These are phyloP conservation scores for Colossoma macropomum DNA, from an alignment of 2,113 vertebrate species.

Conservation along the genomic window DNA sequence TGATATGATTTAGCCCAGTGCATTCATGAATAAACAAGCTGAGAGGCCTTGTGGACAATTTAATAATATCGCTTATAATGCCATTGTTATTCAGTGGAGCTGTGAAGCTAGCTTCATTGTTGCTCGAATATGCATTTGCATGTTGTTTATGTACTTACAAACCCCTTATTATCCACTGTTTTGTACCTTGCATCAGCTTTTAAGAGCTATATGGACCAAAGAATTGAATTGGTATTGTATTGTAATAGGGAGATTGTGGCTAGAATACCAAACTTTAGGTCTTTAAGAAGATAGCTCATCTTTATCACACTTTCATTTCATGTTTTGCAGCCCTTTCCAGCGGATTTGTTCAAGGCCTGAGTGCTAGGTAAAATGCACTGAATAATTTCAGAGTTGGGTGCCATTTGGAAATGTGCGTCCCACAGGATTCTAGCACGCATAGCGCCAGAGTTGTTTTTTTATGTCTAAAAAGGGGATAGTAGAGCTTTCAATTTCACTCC, in stretches of 20 bases:
- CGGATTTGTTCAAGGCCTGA: background rate
- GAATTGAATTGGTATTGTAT: background rate
- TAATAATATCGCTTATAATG: constrained; percentile 37
- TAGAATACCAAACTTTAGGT: background rate
- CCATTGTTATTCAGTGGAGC: constrained; percentile 25
- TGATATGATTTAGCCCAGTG: constrained; percentile 30
- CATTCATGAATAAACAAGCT: constrained; percentile 46
- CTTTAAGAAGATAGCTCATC: background rate
- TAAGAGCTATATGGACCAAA: background rate
- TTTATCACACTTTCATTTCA: background rate
- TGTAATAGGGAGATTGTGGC: background rate
- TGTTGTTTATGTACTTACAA: constrained; percentile 13
- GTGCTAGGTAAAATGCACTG: background rate
- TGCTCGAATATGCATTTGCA: background rate
- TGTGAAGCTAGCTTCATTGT: constrained; percentile 13
- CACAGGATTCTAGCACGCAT: background rate
- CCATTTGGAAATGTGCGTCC: background rate
- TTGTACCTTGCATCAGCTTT: background rate
- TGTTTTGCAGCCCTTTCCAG: background rate
- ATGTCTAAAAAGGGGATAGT: background rate
- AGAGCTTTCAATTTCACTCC: background rate
- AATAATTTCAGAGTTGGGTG: background rate
- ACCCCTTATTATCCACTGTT: background rate
- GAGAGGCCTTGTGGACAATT: constrained; percentile 25
- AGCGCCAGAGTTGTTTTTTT: background rate